Conservation (phyloP, 2,888 invertebrate species). For the Dromius quadrimaculatus region DNA sequence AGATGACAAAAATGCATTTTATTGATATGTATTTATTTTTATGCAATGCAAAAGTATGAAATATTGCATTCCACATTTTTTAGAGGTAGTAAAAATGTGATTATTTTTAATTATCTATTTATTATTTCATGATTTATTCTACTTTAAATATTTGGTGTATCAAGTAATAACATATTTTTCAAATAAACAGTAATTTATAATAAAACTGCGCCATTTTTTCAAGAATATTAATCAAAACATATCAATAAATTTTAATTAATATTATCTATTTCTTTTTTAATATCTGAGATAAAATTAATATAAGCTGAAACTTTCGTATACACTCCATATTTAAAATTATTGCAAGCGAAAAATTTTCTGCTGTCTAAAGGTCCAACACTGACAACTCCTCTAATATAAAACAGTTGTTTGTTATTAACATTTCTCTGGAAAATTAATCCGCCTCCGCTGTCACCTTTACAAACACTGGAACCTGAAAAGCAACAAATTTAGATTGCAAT, state of each 20-base stretch:
- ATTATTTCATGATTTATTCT: slow-evolving; percentile 41
- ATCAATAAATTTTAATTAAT: too few relatives aligned
- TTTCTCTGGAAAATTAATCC: too few relatives aligned
- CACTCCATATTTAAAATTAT: too few relatives aligned
- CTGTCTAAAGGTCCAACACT: neutral
- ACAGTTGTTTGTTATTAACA: neutral
- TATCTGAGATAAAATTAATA: too few relatives aligned
- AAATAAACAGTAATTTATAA: slow-evolving; percentile 29
- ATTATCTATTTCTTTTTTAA: too few relatives aligned
- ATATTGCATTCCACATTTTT: slow-evolving; percentile 41
- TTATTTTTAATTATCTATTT: slow-evolving; percentile 39
- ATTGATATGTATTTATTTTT: slow-evolving; percentile 32
- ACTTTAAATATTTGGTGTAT: slow-evolving; percentile 40
- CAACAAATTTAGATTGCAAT: too few relatives aligned
- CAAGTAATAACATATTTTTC: slow-evolving; percentile 44
- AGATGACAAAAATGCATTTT: slow-evolving; percentile 40
- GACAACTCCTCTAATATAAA: too few relatives aligned
- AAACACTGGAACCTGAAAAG: too few relatives aligned
- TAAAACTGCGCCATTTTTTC: neutral
- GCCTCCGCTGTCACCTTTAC: too few relatives aligned
- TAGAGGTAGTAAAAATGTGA: slow-evolving; percentile 38
- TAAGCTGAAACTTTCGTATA: too few relatives aligned
- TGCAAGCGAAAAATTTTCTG: neutral
- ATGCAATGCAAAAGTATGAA: slow-evolving; percentile 27
- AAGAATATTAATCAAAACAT: too few relatives aligned